Evolutionary conservation across 1,140 invertebrate genomes (phyloP).

Genomic region (Nasonia vitripennis): DNA sequence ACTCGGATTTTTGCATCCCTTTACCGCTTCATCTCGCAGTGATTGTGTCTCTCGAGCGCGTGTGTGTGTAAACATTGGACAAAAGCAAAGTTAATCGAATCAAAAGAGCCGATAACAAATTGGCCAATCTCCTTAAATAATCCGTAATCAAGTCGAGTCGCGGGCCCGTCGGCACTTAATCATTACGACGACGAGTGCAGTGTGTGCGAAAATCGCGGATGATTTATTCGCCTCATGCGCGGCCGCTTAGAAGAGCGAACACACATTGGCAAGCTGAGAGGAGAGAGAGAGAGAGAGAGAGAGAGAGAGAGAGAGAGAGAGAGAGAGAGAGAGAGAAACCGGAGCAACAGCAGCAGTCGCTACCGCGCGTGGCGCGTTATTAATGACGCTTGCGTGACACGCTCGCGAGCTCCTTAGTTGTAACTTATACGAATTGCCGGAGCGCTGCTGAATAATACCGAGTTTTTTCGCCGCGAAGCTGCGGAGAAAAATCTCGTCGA

Average conservation of each 20-base stretch:
- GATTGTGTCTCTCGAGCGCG: too few species aligned
- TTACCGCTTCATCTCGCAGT: slow-evolving; percentile 32
- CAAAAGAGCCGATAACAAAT: background rate
- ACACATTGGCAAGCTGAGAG: too few species aligned
- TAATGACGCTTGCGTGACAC: slow-evolving; percentile 53
- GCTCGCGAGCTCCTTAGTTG: background rate
- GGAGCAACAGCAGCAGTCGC: background rate
- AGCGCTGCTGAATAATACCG: slow-evolving; percentile 20
- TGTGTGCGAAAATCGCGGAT: slow-evolving; percentile 22
- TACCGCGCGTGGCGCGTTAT: slow-evolving; percentile 45
- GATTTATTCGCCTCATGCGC: slow-evolving; percentile 24
- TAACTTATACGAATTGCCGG: slow-evolving; percentile 7
- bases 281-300: too few species aligned
- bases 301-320: background rate
- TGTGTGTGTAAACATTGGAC: background rate
- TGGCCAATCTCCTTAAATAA: background rate
- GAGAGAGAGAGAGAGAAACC: slow-evolving; percentile 23
- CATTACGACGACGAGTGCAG: background rate
- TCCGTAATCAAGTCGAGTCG: background rate
- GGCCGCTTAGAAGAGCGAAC: background rate
- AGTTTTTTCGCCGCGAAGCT: background rate
- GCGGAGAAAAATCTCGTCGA: slow-evolving; percentile 16
- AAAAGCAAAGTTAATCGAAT: background rate
- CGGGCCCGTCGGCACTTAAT: background rate
- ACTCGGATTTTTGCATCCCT: slow-evolving; percentile 28